Conservation (phyloP, 2,888 invertebrate genomes). For the Galeopsomyia nigrocyanea region DNA sequence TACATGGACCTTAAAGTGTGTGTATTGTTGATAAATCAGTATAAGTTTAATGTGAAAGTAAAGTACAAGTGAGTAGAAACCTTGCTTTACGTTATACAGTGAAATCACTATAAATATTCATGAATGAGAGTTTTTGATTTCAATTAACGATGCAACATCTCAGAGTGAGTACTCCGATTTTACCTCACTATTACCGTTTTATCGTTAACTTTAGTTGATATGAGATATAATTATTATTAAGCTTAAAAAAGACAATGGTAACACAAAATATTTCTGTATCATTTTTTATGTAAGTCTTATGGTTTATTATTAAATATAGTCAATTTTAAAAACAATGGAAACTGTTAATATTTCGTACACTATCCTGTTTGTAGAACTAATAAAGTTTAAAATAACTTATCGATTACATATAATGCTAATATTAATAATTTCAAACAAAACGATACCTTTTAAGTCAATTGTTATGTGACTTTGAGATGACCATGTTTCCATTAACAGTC, state of each 20-base stretch:
- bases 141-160: constrained; percentile 5
- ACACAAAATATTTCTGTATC: too few relatives aligned
- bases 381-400: too few relatives aligned
- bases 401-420: too few relatives aligned
- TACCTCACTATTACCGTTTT: background rate
- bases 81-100: constrained; percentile 19
- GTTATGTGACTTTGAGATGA: too few relatives aligned
- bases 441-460: too few relatives aligned
- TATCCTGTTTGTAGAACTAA: too few relatives aligned
- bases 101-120: constrained; percentile 26
- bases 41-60: constrained; percentile 37
- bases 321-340: constrained; percentile 10
- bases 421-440: too few relatives aligned
- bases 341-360: background rate
- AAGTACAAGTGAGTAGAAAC: constrained; percentile 25
- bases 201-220: constrained; percentile 18
- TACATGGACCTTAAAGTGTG: constrained; percentile 28
- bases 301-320: constrained; percentile 15
- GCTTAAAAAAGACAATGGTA: background rate
- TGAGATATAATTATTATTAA: constrained; percentile 8
- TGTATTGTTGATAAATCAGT: constrained; percentile 40
- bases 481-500: too few relatives aligned
- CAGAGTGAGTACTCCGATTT: constrained; percentile 10
- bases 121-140: constrained; percentile 12
- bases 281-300: constrained; percentile 13